phyloP scores from a whole-genome alignment of 2,797 vertebrate species.

The Ibycter americanus region DNA sequence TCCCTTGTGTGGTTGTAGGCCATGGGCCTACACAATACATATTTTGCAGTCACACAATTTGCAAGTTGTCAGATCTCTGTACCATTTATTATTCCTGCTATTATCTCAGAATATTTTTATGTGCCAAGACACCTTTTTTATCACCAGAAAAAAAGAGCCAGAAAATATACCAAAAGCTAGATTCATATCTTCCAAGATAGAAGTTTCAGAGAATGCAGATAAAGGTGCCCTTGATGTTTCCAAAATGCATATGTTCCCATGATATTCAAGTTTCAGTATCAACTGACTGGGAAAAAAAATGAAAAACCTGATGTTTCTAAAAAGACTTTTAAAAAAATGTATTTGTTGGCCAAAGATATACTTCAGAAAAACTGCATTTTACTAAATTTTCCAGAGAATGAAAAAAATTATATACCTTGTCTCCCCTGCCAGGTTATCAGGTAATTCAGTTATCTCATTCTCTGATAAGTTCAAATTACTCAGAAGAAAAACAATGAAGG shows the following conservation, averaged over 20 bases:
- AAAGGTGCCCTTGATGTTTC: neutral
- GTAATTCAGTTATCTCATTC: neutral
- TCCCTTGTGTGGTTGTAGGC: neutral
- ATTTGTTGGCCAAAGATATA: neutral
- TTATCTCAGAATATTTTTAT: neutral
- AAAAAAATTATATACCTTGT: neutral
- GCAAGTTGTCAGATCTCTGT: neutral
- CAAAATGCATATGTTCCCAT: neutral
- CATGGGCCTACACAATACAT: neutral
- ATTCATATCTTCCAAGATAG: neutral
- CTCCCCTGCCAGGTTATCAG: neutral
- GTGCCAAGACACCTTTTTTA: neutral
- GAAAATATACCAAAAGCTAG: neutral
- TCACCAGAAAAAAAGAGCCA: neutral
- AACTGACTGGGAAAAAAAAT: neutral
- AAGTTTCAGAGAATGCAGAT: neutral
- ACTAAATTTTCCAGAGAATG: neutral
- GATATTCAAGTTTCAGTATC: neutral
- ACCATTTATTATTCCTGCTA: neutral
- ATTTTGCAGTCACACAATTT: neutral
- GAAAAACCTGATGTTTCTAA: neutral
- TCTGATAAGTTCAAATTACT: neutral
- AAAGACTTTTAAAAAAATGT: neutral
- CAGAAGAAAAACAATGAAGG: neutral
- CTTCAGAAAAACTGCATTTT: neutral